A percentile compares a stretch with the other conserved stretches of the same genome.
phyloP scores from a whole-genome alignment of 2,113 vertebrate genomes.

The Xerus inauris region DNA sequence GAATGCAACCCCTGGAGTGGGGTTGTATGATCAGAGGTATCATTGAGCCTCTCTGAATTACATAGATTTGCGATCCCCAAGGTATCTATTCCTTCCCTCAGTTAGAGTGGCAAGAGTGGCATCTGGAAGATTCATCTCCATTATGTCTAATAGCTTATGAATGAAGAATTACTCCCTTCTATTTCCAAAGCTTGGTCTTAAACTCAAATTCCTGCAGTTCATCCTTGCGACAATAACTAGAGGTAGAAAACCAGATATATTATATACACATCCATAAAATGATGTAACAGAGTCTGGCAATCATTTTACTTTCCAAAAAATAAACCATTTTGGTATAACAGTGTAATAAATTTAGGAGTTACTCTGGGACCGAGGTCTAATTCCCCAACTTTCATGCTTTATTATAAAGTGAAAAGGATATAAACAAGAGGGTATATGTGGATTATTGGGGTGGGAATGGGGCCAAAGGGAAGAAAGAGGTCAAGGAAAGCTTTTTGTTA shows the following conservation, averaged over 20 bases:
- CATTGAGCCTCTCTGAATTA: neutral
- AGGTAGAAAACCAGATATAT: slow-evolving; percentile 23
- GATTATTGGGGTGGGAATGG: neutral
- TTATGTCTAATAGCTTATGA: neutral
- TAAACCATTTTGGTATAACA: neutral
- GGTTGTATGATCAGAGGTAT: neutral
- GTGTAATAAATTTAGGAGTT: neutral
- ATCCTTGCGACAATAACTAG: neutral
- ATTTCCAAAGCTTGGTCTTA: neutral
- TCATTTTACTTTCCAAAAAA: neutral
- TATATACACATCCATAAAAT: neutral
- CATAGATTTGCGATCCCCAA: neutral
- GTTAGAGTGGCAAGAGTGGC: neutral
- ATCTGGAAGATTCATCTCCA: slow-evolving; percentile 34
- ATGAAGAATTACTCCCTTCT: neutral
- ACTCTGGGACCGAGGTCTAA: neutral
- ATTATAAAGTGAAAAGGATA: neutral
- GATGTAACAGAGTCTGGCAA: neutral
- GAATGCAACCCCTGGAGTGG: neutral
- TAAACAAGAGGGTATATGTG: neutral
- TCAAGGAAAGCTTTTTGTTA: neutral
- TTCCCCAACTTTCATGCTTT: neutral
- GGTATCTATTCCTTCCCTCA: neutral
- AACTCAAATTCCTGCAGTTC: slow-evolving; percentile 32
- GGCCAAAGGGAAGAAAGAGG: neutral